These are phyloP conservation scores for Leptothorax acervorum DNA, from an alignment of 2,888 invertebrate genomes.

Conservation along the genomic window DNA sequence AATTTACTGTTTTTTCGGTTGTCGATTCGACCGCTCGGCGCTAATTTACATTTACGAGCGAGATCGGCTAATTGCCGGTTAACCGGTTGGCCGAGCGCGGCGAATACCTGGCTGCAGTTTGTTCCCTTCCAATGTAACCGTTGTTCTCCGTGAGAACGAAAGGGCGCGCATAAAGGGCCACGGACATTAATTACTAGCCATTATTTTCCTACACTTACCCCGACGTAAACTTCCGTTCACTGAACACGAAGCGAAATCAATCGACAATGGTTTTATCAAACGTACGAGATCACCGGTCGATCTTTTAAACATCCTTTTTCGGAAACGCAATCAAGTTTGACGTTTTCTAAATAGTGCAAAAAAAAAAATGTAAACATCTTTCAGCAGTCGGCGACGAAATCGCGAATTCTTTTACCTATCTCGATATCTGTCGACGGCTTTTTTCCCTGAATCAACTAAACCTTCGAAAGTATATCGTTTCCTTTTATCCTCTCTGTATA, in stretches of 20 bases:
- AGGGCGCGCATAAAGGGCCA: constrained; percentile 54
- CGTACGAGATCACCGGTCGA: neutral
- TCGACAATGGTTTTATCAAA: neutral
- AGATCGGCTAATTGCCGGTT: constrained; percentile 86
- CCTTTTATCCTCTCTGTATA: constrained; percentile 34
- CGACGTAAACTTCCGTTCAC: constrained; percentile 46
- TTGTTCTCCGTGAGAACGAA: constrained; percentile 73
- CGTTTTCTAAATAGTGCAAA: neutral
- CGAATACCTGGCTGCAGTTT: constrained; percentile 73
- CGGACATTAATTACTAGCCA: constrained; percentile 63
- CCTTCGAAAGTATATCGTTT: constrained; percentile 29
- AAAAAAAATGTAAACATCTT: neutral
- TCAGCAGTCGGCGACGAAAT: neutral
- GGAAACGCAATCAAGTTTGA: neutral
- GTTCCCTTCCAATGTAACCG: constrained; percentile 73
- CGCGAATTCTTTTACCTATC: neutral
- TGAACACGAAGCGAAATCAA: constrained; percentile 21
- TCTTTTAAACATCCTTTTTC: neutral
- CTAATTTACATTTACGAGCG: constrained; percentile 85
- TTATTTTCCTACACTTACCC: constrained; percentile 60
- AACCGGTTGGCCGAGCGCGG: constrained; percentile 84
- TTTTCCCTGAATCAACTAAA: neutral
- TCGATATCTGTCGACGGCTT: constrained; percentile 21
- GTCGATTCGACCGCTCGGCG: constrained; percentile 79
- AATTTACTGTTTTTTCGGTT: constrained; percentile 83